phyloP scores from a whole-genome alignment of 2,888 invertebrate species.

The Platycheirus albimanus region DNA sequence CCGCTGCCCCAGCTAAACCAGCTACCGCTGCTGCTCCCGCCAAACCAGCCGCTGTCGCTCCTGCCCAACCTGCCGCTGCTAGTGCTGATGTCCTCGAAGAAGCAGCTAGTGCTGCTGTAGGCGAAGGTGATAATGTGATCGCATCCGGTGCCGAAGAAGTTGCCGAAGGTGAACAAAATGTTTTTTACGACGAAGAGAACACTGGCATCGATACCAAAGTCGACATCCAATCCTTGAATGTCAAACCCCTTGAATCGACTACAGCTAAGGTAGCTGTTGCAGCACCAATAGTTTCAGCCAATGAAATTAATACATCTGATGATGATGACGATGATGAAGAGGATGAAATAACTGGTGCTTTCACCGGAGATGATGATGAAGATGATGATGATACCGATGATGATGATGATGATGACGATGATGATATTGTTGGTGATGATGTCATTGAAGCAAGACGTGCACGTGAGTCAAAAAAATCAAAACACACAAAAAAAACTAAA shows the following conservation, averaged over 20 bases:
- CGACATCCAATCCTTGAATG: slow-evolving; percentile 75
- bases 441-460: slow-evolving; percentile 88
- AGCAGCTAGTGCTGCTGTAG: slow-evolving; percentile 41
- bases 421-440: slow-evolving; percentile 86
- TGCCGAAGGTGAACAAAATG: slow-evolving; percentile 82
- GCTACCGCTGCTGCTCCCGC: slow-evolving; percentile 79
- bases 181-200: slow-evolving; percentile 82
- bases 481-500: slow-evolving; percentile 78
- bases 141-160: slow-evolving; percentile 75
- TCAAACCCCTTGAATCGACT: slow-evolving; percentile 73
- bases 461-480: slow-evolving; percentile 90
- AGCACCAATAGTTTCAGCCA: slow-evolving; percentile 36
- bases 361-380: slow-evolving; percentile 87
- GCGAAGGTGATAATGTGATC: slow-evolving; percentile 55
- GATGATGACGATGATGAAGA: slow-evolving; percentile 82
- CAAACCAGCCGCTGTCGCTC: slow-evolving; percentile 75
- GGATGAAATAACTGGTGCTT: slow-evolving; percentile 87
- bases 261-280: slow-evolving; percentile 67
- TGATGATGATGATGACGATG: slow-evolving; percentile 86
- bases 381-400: slow-evolving; percentile 87
- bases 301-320: slow-evolving; percentile 68
- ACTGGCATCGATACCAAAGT: slow-evolving; percentile 78
- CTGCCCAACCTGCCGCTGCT: slow-evolving; percentile 77
- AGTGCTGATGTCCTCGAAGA: slow-evolving; percentile 76
- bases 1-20: slow-evolving; percentile 77